Evolutionary conservation across 2,113 vertebrate genomes (phyloP).

Genomic region (Nibea coibor): DNA sequence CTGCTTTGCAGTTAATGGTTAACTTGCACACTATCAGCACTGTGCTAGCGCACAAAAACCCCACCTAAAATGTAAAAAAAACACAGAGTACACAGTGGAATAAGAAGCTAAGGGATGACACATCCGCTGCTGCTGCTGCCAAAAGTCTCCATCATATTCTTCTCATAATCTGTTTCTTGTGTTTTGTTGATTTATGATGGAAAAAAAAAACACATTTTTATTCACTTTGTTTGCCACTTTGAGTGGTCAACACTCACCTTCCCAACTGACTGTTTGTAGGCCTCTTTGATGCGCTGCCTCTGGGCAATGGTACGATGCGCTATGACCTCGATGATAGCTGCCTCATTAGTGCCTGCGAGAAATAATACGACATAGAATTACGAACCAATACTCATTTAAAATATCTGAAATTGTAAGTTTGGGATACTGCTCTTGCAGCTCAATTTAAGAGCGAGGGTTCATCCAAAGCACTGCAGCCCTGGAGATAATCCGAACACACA

Average conservation of each 20-base stretch:
- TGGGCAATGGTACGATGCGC: constrained; percentile 87
- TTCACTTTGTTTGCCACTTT: neutral
- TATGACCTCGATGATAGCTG: constrained; percentile 84
- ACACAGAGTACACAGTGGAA: constrained; percentile 10
- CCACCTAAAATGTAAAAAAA: neutral
- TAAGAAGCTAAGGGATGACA: neutral
- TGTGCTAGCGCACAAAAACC: neutral
- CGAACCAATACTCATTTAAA: neutral
- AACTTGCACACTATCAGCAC: constrained; percentile 48
- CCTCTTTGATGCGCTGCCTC: constrained; percentile 91
- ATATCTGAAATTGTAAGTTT: neutral
- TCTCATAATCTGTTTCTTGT: neutral
- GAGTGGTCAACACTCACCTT: constrained; percentile 84
- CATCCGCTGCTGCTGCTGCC: neutral
- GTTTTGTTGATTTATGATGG: neutral
- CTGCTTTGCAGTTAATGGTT: constrained; percentile 64
- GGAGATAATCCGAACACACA: constrained; percentile 36
- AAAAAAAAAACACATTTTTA: neutral
- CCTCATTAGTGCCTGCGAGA: constrained; percentile 91
- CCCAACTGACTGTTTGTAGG: constrained; percentile 89
- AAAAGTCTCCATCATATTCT: neutral
- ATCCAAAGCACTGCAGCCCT: neutral
- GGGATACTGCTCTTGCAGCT: neutral
- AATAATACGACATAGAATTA: neutral
- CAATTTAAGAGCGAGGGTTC: neutral